phyloP scores from a whole-genome alignment of 2,888 invertebrate species.

The Drosophila incognita region DNA sequence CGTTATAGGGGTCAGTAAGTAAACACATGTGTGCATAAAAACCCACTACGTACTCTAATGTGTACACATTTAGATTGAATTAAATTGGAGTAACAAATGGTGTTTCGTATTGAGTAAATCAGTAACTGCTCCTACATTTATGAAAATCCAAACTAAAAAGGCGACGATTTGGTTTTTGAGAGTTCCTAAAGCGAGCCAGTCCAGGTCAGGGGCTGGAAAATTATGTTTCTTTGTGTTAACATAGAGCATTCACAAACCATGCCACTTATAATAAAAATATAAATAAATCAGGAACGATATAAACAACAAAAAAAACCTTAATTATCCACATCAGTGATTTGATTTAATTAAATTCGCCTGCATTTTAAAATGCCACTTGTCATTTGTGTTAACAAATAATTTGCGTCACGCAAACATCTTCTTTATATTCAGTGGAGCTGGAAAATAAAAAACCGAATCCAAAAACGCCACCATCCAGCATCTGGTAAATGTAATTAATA shows the following conservation, averaged over 20 bases:
- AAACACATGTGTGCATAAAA: conserved; percentile 10
- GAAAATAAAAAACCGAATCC: not conserved
- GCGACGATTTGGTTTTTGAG: not conserved
- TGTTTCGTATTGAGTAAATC: not conserved
- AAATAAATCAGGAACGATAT: not conserved
- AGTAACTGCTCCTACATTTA: not conserved
- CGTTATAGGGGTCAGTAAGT: conserved; percentile 60
- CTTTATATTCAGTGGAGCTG: not conserved
- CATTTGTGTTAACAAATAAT: not conserved
- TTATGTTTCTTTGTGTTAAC: not conserved
- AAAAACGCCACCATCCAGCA: conserved; percentile 13
- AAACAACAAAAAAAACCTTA: not conserved
- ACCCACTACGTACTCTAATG: conserved; percentile 9
- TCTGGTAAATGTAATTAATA: conserved; percentile 53
- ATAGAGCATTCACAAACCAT: not conserved
- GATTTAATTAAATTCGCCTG: not conserved
- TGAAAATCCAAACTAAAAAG: not conserved
- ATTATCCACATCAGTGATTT: not conserved
- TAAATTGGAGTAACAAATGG: conserved; percentile 28
- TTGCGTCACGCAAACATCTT: not conserved
- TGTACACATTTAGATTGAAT: conserved; percentile 16
- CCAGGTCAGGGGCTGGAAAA: no score
- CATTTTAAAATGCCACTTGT: not conserved
- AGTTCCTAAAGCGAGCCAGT: not conserved
- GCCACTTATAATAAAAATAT: not conserved